A percentile compares a stretch with the other conserved stretches of the same genome.
phyloP scores from a whole-genome alignment of 2,888 invertebrate species.

The Trichogramma evanescens region DNA sequence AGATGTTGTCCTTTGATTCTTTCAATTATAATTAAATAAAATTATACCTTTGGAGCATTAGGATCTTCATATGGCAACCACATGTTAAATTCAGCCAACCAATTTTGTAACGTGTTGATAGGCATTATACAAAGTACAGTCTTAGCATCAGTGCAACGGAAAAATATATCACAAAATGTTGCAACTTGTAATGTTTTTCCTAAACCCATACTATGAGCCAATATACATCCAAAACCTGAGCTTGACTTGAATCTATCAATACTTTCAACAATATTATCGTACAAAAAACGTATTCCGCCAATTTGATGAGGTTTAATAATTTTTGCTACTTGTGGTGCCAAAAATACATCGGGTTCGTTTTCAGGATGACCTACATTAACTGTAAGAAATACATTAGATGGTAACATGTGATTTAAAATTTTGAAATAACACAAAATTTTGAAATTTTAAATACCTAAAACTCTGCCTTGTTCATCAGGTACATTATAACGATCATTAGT shows the following conservation, averaged over 20 bases:
- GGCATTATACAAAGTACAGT: constrained; percentile 95
- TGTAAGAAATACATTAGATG: background rate
- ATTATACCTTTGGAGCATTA: constrained; percentile 24
- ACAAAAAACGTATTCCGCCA: constrained; percentile 90
- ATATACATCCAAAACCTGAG: constrained; percentile 90
- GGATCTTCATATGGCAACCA: constrained; percentile 78
- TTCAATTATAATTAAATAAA: background rate
- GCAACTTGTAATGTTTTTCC: constrained; percentile 97
- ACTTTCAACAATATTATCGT: constrained; percentile 95
- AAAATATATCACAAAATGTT: constrained; percentile 92
- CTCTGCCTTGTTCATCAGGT: constrained; percentile 85
- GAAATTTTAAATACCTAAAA: constrained; percentile 49
- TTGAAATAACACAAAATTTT: background rate
- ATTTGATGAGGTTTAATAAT: constrained; percentile 96
- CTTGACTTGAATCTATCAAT: constrained; percentile 73
- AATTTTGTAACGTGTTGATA: constrained; percentile 96
- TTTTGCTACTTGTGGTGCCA: constrained; percentile 84
- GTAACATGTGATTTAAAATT: background rate
- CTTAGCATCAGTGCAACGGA: constrained; percentile 80
- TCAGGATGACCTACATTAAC: constrained; percentile 91
- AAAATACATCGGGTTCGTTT: constrained; percentile 82
- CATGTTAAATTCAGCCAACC: constrained; percentile 95
- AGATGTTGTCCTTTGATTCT: no score
- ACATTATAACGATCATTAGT: constrained; percentile 87
- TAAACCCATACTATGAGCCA: constrained; percentile 98